These are phyloP conservation scores for Archegozetes longisetosus DNA, from an alignment of 1,140 invertebrate genomes.

Conservation along the genomic window DNA sequence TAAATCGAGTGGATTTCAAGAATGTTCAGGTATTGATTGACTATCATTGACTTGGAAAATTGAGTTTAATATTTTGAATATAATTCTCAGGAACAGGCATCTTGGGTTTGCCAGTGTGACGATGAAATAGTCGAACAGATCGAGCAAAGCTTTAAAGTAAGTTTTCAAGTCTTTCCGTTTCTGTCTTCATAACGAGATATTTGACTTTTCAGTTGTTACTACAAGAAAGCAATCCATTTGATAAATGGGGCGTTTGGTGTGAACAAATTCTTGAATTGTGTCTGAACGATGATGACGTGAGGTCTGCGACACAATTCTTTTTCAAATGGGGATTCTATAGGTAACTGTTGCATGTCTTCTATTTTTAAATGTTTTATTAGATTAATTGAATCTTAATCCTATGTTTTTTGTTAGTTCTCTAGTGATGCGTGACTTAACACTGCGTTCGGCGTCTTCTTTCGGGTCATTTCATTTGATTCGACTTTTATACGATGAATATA, in stretches of 20 bases:
- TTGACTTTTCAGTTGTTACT: conserved; percentile 40
- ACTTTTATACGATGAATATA: conserved; percentile 94
- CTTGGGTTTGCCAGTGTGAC: conserved; percentile 94
- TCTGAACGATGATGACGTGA: conserved; percentile 41
- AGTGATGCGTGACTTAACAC: conserved; percentile 84
- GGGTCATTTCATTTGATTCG: conserved; percentile 97
- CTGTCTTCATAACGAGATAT: too few relatives aligned
- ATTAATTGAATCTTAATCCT: not conserved
- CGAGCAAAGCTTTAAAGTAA: conserved; percentile 79
- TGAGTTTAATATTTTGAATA: not conserved
- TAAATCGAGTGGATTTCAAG: conserved; percentile 92
- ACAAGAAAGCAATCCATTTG: conserved; percentile 77
- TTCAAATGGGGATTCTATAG: conserved; percentile 99
- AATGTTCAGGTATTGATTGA: conserved; percentile 53
- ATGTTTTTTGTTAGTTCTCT: conserved; percentile 52
- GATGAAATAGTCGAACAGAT: conserved; percentile 64
- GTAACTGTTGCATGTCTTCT: conserved; percentile 29
- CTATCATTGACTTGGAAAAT: conserved; percentile 1
- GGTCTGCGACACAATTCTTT: conserved; percentile 61
- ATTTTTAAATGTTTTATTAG: conserved; percentile 14
- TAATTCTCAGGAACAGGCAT: conserved; percentile 48
- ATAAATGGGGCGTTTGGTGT: conserved; percentile 94
- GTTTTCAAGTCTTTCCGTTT: too few relatives aligned
- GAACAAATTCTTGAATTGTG: conserved; percentile 74
- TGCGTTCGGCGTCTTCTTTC: conserved; percentile 90